Percentiles rank a stretch among this genome's conserved stretches.
phyloP scores from a whole-genome alignment of 2,797 vertebrate species.

The Bovichtus variegatus region DNA sequence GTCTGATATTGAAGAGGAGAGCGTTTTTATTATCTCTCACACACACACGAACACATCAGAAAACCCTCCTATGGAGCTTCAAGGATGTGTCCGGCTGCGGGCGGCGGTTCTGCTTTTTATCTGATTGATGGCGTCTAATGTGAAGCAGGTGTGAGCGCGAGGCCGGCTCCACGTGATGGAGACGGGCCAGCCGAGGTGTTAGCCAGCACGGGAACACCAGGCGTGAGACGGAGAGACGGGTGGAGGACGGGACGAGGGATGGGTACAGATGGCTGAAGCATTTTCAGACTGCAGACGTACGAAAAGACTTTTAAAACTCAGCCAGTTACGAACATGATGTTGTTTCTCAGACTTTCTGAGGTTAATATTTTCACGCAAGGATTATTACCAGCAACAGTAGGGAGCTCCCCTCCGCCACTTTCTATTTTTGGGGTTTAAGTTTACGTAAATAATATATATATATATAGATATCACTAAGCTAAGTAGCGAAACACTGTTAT shows the following conservation, averaged over 20 bases:
- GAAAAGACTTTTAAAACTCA: background rate
- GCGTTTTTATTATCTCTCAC: slow-evolving; percentile 44
- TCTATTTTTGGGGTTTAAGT: too few species aligned
- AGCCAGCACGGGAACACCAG: slow-evolving; percentile 36
- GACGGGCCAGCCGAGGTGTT: slow-evolving; percentile 38
- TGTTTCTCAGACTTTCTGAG: background rate
- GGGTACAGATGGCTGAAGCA: slow-evolving; percentile 26
- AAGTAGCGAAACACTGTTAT: background rate
- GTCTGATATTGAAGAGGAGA: slow-evolving; percentile 42
- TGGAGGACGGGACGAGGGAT: slow-evolving; percentile 39
- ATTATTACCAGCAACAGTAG: background rate
- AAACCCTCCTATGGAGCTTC: slow-evolving; percentile 27
- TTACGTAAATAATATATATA: too few species aligned
- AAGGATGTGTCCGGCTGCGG: slow-evolving; percentile 48
- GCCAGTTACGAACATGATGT: slow-evolving; percentile 1
- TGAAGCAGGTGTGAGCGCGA: slow-evolving; percentile 71
- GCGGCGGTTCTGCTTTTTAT: slow-evolving; percentile 64
- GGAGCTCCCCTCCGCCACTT: background rate
- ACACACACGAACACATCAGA: slow-evolving; percentile 26
- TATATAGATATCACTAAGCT: background rate
- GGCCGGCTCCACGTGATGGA: slow-evolving; percentile 13
- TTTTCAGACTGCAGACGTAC: background rate
- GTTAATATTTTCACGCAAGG: background rate
- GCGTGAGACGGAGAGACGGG: slow-evolving; percentile 20
- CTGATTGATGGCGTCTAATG: slow-evolving; percentile 69